Evolutionary conservation across 2,113 vertebrate genomes (phyloP).

Genomic region (Muscicapa adusta): DNA sequence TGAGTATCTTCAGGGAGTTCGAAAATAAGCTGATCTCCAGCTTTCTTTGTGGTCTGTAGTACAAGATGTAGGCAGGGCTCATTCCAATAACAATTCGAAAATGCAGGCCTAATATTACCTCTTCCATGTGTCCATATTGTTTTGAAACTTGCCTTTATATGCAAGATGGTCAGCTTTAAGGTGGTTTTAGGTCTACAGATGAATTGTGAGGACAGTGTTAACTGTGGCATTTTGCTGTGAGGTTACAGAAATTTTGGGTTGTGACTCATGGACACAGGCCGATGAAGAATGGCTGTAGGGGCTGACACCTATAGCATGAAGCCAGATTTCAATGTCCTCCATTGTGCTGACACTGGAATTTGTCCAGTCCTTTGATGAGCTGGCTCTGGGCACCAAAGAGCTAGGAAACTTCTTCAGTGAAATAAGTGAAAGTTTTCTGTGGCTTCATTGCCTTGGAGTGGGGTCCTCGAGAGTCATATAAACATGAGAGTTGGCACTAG

Average conservation of each 20-base stretch:
- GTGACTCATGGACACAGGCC: background rate
- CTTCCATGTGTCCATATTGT: background rate
- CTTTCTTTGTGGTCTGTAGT: background rate
- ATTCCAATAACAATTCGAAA: background rate
- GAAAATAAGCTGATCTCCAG: background rate
- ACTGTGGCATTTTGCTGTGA: background rate
- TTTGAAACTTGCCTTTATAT: background rate
- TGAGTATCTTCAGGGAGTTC: background rate
- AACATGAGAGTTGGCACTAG: background rate
- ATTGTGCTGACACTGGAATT: background rate
- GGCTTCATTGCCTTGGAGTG: background rate
- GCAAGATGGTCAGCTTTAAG: background rate
- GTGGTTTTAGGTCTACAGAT: background rate
- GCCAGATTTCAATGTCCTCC: background rate
- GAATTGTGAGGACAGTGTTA: background rate
- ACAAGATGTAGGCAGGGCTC: background rate
- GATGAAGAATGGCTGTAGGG: background rate
- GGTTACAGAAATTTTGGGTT: background rate
- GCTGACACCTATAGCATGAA: background rate
- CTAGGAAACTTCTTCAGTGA: background rate
- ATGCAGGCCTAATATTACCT: background rate
- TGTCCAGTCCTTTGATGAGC: background rate
- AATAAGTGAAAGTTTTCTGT: background rate
- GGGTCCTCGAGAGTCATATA: background rate
- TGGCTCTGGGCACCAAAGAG: background rate